Base-by-base conservation (phyloP, 2,113 vertebrate genomes). In the Sylvietta virens region DNA sequence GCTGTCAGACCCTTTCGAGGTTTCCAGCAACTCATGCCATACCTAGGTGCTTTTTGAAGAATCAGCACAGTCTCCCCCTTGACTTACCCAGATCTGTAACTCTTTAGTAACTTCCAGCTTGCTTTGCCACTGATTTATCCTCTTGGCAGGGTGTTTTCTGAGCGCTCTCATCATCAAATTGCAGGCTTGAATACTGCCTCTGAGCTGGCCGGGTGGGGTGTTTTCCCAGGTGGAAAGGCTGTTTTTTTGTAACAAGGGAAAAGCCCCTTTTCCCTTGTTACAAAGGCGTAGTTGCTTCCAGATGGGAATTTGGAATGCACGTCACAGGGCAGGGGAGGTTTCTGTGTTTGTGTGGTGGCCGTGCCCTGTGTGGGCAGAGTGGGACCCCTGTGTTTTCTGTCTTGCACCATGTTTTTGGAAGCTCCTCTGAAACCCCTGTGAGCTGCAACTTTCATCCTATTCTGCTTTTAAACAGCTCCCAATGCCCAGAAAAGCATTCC, bases 351-450 rank as follows among this genome's bases (percentile, higher is more conserved):
- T 27, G 30, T n/a, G n/a, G 40, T 28, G 54, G 15, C 57, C 1
- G 0, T 64, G 57, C 22, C 48, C 30, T 42, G 2, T 6, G 0
- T 42, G 35, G 39, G 42, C 65, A 4, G 56, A 62, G 33, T 6
- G 5, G 40, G 15, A 83, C 48, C 10, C 33, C 3, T 2, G 8
- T 53, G 51, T 30, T 67, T 61, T 37, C 4, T 92, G 51, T 69
- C 74, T 50, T 4, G 1, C 37, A 20, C 31, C 1, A 0, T 5
- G 6, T 31, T 58, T 91, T 73, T 60, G 27, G 62, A 65, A 72
- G 53, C 45, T 88, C 53, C 45, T 91, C 44, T 72, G 72, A 76
- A 64, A 10, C 17, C 17, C 39, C 16, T 1, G 0, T 22, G 37
- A 76, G 53, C 28, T 76, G 30, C 35, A 81, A 0, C 13, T 83